Evolutionary conservation across 2,113 vertebrate species (phyloP), one percentile per base, ranked within the genome.

Genomic region (Lepus americanus): DNA sequence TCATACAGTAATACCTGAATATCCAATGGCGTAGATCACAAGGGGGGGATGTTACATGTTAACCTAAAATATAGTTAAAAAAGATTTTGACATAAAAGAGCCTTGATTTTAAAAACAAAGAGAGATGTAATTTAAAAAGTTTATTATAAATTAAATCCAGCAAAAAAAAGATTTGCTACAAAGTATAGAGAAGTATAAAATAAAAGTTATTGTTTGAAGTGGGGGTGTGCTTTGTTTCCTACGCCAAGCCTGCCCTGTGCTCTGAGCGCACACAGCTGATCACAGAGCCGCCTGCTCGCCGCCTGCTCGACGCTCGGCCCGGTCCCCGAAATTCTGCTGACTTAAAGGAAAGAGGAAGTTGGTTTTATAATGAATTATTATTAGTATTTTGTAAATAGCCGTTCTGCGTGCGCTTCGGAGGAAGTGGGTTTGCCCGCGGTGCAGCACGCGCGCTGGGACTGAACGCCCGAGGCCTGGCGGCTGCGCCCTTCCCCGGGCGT

Each of bases 161-260:
- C 98, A 98, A 98, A 98, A 95, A 36, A 98, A 98, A 98, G 97
- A 98, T 99, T 99, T 99, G 98, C 98, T 99, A 98, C 98, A 98
- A 99, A 99, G 98, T 98, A 99, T 98, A 99, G 98, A 98, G 96
- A 99, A 98, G 98, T 99, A 99, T 99, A 98, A 99, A 99, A 99
- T 99, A 99, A 99, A 99, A 98, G 98, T 97, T 99, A 99, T 99
- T 99, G 99, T 99, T 99, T 99, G 98, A 99, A 99, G 98, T 93
- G 44, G 98, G 97, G 97, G 97, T 97, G 98, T 98, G 87, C 84
- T 97, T 97, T 98, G 98, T 97, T 97, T 98, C 98, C 94, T 97
- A 84, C 94, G 96, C 72, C 29, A 33, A 72, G 23, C 25, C 66
- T 80, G 39, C 69, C 27, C 59, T 73, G 29, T 29, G 66, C 73